Evolutionary conservation across 1,140 invertebrate genomes (phyloP).

Genomic region (Diachasmimorpha longicaudata): DNA sequence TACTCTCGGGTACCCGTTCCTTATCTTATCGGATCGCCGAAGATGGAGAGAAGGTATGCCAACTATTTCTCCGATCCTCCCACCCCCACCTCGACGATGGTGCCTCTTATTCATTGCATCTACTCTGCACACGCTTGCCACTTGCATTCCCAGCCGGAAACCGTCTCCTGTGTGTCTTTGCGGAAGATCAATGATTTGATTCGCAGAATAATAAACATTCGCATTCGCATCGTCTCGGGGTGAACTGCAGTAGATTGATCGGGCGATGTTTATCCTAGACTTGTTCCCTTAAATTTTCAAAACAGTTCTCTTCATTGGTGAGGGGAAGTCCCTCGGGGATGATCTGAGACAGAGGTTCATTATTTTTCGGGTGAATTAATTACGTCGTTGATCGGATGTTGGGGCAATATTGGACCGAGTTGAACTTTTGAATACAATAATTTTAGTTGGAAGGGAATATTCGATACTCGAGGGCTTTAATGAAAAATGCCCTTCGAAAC

Average conservation of each 20-base stretch:
- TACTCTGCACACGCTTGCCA: neutral
- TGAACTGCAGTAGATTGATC: neutral
- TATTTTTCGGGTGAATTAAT: no score
- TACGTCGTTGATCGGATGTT: no score
- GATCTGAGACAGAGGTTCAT: no score
- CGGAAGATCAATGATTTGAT: neutral
- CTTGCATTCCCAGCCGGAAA: neutral
- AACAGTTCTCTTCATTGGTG: no score
- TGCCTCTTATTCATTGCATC: neutral
- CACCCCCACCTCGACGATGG: neutral
- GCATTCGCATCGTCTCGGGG: neutral
- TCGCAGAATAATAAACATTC: neutral
- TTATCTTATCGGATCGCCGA: conserved; percentile 8
- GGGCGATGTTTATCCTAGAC: no score
- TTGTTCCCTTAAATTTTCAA: no score
- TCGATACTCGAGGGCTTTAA: neutral
- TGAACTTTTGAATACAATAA: no score
- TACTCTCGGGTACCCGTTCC: neutral
- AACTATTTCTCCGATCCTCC: neutral
- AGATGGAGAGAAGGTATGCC: neutral
- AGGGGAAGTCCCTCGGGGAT: no score
- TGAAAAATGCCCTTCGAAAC: neutral
- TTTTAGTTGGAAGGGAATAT: no score
- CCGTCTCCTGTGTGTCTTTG: neutral
- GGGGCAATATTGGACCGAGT: no score